phyloP scores from a whole-genome alignment of 2,888 invertebrate genomes.

The Sussaba pulchella region DNA sequence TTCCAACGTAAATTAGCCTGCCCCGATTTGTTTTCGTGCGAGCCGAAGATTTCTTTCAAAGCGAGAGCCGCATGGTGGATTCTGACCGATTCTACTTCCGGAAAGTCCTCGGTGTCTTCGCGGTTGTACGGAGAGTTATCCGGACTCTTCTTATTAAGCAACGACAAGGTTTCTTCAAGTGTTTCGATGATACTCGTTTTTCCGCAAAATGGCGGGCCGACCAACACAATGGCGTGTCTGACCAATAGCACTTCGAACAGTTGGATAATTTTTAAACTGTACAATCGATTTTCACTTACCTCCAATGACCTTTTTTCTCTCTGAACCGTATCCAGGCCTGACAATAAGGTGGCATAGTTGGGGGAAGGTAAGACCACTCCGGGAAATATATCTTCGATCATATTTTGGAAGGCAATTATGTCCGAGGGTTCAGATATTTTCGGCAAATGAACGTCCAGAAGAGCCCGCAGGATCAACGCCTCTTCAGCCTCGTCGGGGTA shows the following conservation, averaged over 20 bases:
- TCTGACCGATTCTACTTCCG: constrained; percentile 84
- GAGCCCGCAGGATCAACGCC: constrained; percentile 85
- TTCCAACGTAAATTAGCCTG: constrained; percentile 82
- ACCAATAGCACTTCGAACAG: constrained; percentile 87
- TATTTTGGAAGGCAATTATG: constrained; percentile 84
- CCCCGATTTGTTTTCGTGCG: constrained; percentile 85
- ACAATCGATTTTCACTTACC: neutral
- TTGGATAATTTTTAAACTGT: constrained; percentile 86
- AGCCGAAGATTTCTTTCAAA: constrained; percentile 86
- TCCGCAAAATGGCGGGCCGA: constrained; percentile 85
- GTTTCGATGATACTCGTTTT: constrained; percentile 86
- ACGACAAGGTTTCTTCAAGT: constrained; percentile 84
- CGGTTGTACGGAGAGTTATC: constrained; percentile 68
- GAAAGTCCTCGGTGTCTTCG: constrained; percentile 68
- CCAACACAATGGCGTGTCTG: constrained; percentile 86
- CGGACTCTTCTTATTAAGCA: constrained; percentile 79
- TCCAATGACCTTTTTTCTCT: neutral
- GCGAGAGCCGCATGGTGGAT: constrained; percentile 87
- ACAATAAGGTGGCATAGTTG: constrained; percentile 84
- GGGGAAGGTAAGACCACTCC: constrained; percentile 83
- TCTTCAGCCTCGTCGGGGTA: constrained; percentile 86
- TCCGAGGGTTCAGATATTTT: constrained; percentile 86
- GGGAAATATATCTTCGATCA: constrained; percentile 87
- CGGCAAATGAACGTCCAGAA: constrained; percentile 87
- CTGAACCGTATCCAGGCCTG: constrained; percentile 79